These are phyloP conservation scores for Scytalopus superciliaris DNA, from an alignment of 2,113 vertebrate genomes.

Conservation along the genomic window DNA sequence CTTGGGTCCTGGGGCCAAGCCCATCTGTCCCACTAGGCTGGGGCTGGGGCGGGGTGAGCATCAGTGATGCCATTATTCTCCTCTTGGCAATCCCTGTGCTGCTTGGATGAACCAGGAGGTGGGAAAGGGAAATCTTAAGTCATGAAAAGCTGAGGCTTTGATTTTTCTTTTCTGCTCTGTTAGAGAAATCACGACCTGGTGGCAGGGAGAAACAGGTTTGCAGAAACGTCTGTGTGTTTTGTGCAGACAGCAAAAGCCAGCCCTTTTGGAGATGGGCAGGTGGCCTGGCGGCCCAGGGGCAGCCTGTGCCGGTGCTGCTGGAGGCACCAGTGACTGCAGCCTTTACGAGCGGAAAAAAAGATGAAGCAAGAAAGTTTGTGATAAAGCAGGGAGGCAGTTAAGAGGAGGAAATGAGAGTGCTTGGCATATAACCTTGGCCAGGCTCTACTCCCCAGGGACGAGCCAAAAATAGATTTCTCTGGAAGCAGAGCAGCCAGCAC, in stretches of 20 bases:
- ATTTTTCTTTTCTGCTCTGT: not conserved
- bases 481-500: not conserved
- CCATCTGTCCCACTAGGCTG: not conserved
- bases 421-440: not conserved
- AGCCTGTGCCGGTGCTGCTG: not conserved
- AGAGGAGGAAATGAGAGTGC: not conserved
- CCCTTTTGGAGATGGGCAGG: not conserved
- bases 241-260: not conserved
- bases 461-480: conserved; percentile 32
- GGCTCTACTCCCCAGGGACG: not conserved
- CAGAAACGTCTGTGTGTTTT: not conserved
- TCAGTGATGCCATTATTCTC: not conserved
- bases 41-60: not conserved
- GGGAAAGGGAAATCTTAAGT: not conserved
- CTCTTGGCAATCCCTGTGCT: not conserved
- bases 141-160: not conserved
- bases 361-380: conserved; percentile 19
- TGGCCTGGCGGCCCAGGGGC: not conserved
- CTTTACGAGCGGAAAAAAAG: conserved; percentile 46
- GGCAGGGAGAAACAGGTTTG: not conserved
- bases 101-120: not conserved
- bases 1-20: not conserved
- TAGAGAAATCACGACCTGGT: not conserved
- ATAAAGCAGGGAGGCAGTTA: conserved; percentile 61
- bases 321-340: not conserved